Evolutionary conservation across 2,797 vertebrate genomes (phyloP).

Genomic region (Steatocranus sp.): DNA sequence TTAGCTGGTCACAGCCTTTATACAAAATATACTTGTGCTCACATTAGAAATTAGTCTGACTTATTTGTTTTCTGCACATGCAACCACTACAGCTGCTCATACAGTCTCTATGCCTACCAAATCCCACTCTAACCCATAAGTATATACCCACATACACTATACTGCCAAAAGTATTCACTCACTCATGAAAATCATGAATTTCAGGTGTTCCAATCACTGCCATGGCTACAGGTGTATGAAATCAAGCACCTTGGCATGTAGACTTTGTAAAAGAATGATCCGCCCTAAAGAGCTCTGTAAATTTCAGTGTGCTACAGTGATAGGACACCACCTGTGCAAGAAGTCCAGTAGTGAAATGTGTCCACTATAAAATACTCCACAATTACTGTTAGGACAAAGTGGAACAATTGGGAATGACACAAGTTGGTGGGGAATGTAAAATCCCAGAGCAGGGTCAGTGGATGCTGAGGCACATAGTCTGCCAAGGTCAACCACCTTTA

Average conservation of each 20-base stretch:
- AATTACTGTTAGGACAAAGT: background rate
- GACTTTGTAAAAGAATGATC: background rate
- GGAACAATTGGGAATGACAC: accelerated
- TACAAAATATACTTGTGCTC: background rate
- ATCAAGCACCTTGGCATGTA: background rate
- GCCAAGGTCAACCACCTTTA: background rate
- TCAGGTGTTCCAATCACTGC: background rate
- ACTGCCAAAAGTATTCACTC: background rate
- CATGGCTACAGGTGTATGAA: background rate
- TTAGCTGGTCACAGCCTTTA: background rate
- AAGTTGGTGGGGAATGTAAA: background rate
- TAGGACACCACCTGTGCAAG: background rate
- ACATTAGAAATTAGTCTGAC: background rate
- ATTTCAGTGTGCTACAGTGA: background rate
- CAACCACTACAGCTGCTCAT: background rate
- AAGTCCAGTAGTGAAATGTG: background rate
- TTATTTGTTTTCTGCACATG: background rate
- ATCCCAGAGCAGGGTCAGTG: background rate
- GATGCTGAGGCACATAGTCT: background rate
- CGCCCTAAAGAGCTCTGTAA: background rate
- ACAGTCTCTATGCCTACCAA: background rate
- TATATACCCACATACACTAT: background rate
- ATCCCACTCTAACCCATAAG: accelerated
- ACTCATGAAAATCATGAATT: background rate
- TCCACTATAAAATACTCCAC: background rate